Evolutionary conservation across 2,888 invertebrate species (phyloP).

Genomic region (Scelioninae gen. 2): DNA sequence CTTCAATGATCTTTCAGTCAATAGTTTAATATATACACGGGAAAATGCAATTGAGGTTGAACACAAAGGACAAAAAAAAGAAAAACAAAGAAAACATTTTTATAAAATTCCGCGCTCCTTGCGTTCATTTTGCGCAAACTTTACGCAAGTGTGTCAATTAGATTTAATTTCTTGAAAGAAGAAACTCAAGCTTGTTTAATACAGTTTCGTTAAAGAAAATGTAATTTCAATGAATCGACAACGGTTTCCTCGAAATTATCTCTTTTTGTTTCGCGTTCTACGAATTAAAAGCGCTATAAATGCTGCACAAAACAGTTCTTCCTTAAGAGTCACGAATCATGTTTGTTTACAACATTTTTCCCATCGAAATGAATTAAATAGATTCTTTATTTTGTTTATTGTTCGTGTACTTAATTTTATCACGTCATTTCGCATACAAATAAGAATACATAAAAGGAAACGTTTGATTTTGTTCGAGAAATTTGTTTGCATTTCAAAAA

Average conservation of each 20-base stretch:
- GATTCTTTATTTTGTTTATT: no score
- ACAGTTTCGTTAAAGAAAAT: constrained; percentile 30
- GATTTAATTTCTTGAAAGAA: constrained; percentile 36
- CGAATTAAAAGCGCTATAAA: no score
- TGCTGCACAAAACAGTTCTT: no score
- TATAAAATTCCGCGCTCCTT: constrained; percentile 14
- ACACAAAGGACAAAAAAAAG: constrained; percentile 15
- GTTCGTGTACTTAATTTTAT: no score
- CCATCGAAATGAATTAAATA: no score
- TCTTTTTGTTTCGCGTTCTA: no score
- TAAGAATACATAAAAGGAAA: no score
- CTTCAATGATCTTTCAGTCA: constrained; percentile 41
- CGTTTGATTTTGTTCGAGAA: no score
- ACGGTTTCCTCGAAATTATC: not conserved
- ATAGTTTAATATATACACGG: constrained; percentile 38
- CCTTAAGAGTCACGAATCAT: no score
- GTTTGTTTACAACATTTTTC: no score
- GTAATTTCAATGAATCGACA: constrained; percentile 25
- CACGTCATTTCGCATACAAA: no score
- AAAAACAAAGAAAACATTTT: constrained; percentile 19
- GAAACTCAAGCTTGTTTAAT: constrained; percentile 31
- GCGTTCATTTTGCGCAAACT: constrained; percentile 30
- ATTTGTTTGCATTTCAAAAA: no score
- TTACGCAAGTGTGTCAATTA: constrained; percentile 47
- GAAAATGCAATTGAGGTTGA: constrained; percentile 38